Evolutionary conservation across 2,113 vertebrate species (phyloP).

Genomic region (Octodon degus): DNA sequence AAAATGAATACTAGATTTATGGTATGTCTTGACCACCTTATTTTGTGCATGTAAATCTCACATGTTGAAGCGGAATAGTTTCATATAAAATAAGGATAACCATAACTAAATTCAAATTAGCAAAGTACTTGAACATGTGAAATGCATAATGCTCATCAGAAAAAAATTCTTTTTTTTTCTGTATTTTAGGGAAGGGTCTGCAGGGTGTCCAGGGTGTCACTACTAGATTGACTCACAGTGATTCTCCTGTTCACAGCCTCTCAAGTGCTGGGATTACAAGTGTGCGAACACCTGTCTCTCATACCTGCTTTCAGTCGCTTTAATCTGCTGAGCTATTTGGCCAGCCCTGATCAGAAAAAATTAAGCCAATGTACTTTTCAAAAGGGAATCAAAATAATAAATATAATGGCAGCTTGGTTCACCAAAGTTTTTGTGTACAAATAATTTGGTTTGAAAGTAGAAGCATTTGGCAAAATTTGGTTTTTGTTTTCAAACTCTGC

Average conservation of each 20-base stretch:
- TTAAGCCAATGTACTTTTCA: neutral
- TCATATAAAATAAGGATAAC: neutral
- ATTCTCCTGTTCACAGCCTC: no score
- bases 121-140: neutral
- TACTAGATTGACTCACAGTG: no score
- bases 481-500: neutral
- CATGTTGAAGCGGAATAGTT: neutral
- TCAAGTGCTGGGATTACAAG: no score
- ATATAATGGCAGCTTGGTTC: neutral
- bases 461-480: neutral
- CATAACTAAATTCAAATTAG: neutral
- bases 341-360: neutral
- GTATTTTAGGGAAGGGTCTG: no score
- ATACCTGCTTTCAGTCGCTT: no score
- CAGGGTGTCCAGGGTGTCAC: no score
- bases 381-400: neutral
- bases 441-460: neutral
- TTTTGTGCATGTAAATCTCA: neutral
- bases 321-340: no score
- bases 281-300: no score
- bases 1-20: neutral
- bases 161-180: neutral
- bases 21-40: neutral
- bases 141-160: neutral
- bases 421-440: neutral